Evolutionary conservation across 2,888 invertebrate species (phyloP), one percentile per base, ranked within the genome.

Genomic region (Stomorhina lunata): DNA sequence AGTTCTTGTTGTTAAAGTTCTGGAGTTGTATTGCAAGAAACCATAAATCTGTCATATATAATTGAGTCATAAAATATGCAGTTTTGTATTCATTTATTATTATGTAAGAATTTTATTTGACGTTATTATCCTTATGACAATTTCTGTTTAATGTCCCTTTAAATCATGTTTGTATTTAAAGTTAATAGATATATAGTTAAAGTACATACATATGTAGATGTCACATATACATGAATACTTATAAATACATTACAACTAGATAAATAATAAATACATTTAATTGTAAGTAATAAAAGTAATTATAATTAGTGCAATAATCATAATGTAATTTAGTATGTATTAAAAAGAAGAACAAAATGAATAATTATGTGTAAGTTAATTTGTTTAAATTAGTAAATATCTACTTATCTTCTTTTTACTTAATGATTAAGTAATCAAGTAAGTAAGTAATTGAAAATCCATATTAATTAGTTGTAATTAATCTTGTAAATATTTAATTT

Each of bases 401-500:
- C n/a, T n/a, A n/a, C n/a, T 20, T 34, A 45, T 37, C 22, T 55
- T 29, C 59, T 63, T 53, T 61, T 57, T 45, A 63, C 43, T 43
- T 25, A 66, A 27, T 55, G 50, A 10, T 7, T 53, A 25, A n/a
- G n/a, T n/a, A n/a, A n/a, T n/a, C n/a, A n/a, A n/a, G n/a, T 10
- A 12, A 10, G 37, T 59, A 59, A 48, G 32, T 61, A 69, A 66
- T 37, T 80, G 45, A 72, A 73, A 65, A 20, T 69, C 66, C 17
- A 68, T 65, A 83, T 50, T 59, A 59, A 68, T 76, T 68, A 68
- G 48, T 65, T 78, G 73, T 78, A 80, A 80, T 72, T 76, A 61
- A 59, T 48, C 32, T 43, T 80, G 75, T 75, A 75, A 48, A 75
- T 75, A 80, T 12, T 57, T 59, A 25, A 78, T 80, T 59, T 69